These are phyloP conservation scores for Neoarius graeffei DNA, from an alignment of 2,113 vertebrate genomes.

Conservation along the genomic window DNA sequence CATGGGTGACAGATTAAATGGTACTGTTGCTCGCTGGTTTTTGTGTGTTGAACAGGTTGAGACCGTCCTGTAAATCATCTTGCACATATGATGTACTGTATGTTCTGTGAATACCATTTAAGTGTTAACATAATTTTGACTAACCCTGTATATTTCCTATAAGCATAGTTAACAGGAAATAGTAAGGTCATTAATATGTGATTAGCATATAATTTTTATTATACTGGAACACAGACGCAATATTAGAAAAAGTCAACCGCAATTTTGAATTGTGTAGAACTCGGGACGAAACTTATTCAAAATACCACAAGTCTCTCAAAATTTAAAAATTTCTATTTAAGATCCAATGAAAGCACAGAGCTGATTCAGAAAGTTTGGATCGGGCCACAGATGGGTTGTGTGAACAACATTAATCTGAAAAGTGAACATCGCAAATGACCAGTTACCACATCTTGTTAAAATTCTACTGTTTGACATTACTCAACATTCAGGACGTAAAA, in stretches of 20 bases:
- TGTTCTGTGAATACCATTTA: too few species aligned
- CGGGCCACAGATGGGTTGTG: not conserved
- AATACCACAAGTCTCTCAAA: not conserved
- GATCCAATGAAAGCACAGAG: slow-evolving; percentile 1
- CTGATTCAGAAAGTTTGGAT: not conserved
- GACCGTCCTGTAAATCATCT: too few species aligned
- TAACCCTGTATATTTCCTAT: too few species aligned
- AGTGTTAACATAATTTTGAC: too few species aligned
- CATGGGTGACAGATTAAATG: too few species aligned
- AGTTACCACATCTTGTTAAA: not conserved
- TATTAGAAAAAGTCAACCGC: not conserved
- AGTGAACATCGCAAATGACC: not conserved
- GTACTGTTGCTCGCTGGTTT: too few species aligned
- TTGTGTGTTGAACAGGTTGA: too few species aligned
- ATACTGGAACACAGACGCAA: not conserved
- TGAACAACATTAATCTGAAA: slow-evolving; percentile 7
- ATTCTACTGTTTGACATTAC: slow-evolving; percentile 8
- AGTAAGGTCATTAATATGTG: not conserved
- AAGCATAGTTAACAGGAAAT: not conserved
- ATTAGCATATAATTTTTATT: slow-evolving; percentile 3
- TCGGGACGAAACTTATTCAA: not conserved
- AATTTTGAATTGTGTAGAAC: not conserved
- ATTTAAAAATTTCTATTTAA: not conserved
- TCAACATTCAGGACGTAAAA: slow-evolving; percentile 39
- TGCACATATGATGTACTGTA: too few species aligned